These are phyloP conservation scores for Eurytoma californica DNA, from an alignment of 2,888 invertebrate species.

Conservation along the genomic window DNA sequence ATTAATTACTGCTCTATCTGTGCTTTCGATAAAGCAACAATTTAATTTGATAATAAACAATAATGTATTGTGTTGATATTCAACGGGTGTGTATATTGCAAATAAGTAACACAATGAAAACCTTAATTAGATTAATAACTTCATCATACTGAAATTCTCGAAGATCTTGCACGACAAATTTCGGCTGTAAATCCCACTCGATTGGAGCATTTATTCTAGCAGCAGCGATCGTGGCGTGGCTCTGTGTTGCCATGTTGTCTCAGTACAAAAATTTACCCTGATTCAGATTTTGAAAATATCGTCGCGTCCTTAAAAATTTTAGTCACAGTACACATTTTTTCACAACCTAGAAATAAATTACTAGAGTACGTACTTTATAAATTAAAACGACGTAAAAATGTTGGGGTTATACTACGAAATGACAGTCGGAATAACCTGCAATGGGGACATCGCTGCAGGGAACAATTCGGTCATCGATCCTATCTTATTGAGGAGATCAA, in stretches of 20 bases:
- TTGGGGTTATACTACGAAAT: conserved; percentile 18
- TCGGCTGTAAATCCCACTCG: conserved; percentile 61
- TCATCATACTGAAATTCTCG: conserved; percentile 64
- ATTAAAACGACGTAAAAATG: not conserved
- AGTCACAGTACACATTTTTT: too few species aligned
- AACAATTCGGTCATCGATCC: not conserved
- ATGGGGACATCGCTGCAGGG: not conserved
- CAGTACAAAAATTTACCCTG: too few species aligned
- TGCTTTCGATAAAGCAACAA: too few species aligned
- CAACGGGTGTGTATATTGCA: too few species aligned
- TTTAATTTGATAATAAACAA: too few species aligned
- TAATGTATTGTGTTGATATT: too few species aligned
- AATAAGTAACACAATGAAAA: conserved; percentile 42
- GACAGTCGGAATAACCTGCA: conserved; percentile 36
- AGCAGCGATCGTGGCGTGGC: conserved; percentile 49
- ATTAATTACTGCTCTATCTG: too few species aligned
- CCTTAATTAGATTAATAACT: conserved; percentile 66
- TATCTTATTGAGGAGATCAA: conserved; percentile 25
- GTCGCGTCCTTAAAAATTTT: not conserved
- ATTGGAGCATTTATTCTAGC: conserved; percentile 63
- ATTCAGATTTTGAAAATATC: not conserved
- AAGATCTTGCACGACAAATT: conserved; percentile 65
- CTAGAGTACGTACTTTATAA: not conserved
- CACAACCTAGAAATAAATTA: not conserved
- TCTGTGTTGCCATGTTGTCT: not conserved